Percentiles rank a stretch among this genome's conserved stretches.
phyloP scores from a whole-genome alignment of 2,888 invertebrate genomes.

The Slavum lentiscoides region DNA sequence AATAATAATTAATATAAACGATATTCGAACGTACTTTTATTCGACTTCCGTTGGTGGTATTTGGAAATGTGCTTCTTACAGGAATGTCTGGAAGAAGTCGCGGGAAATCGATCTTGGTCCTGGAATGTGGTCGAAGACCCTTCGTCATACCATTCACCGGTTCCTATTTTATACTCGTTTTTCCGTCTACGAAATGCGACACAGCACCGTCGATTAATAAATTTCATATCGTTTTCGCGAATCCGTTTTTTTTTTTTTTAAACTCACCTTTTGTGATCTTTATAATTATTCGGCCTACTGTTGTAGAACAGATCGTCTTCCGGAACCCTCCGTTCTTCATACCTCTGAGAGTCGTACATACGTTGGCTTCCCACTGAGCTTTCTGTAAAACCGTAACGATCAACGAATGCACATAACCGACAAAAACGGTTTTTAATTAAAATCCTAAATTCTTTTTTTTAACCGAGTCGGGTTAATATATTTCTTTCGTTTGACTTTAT shows the following conservation, averaged over 20 bases:
- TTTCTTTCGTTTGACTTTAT: too few species aligned
- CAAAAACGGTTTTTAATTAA: too few species aligned
- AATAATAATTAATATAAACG: too few species aligned
- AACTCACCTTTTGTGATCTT: slow-evolving; percentile 62
- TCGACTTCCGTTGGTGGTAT: slow-evolving; percentile 40
- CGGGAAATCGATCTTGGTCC: slow-evolving; percentile 17
- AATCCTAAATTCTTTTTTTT: too few species aligned
- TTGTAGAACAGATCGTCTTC: slow-evolving; percentile 76
- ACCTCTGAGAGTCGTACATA: slow-evolving; percentile 56
- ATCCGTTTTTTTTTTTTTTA: neutral
- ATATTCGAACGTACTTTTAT: slow-evolving; percentile 21
- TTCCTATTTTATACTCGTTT: slow-evolving; percentile 31
- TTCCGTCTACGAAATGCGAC: slow-evolving; percentile 7
- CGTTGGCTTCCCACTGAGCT: neutral
- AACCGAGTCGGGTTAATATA: too few species aligned
- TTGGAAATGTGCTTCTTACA: slow-evolving; percentile 49
- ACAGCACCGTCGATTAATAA: neutral
- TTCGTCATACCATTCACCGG: slow-evolving; percentile 33
- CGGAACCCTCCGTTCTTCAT: slow-evolving; percentile 30
- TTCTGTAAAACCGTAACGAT: slow-evolving; percentile 17
- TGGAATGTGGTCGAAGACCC: slow-evolving; percentile 38
- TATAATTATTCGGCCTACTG: slow-evolving; percentile 75
- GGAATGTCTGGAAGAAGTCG: slow-evolving; percentile 37
- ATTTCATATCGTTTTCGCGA: neutral
- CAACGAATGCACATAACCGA: neutral